Evolutionary conservation across 2,888 invertebrate genomes (phyloP).

Genomic region (Catocala nupta): DNA sequence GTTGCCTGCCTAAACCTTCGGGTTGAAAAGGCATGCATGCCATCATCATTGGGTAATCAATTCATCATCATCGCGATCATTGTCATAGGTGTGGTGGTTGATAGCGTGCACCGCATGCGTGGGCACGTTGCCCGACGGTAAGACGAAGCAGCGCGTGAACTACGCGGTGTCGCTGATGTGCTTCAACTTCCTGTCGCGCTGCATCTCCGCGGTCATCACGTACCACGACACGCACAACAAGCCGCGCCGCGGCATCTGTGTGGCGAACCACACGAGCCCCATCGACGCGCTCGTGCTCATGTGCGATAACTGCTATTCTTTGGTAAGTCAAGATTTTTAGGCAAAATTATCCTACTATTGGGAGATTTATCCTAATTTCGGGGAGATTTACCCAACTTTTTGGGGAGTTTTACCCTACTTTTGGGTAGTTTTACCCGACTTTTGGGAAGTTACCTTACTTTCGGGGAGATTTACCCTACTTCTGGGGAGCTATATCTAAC

Average conservation of each 20-base stretch:
- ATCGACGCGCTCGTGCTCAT: constrained; percentile 98
- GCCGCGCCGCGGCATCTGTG: constrained; percentile 95
- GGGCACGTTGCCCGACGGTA: constrained; percentile 93
- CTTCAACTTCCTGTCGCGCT: constrained; percentile 96
- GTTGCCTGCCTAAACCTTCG: no score
- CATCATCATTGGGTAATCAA: constrained; percentile 2
- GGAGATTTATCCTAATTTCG: no score
- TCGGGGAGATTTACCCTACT: no score
- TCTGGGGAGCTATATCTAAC: no score
- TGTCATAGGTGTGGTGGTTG: constrained; percentile 94
- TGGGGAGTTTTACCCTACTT: no score
- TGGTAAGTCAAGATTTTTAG: constrained; percentile 90
- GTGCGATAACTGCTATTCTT: constrained; percentile 98
- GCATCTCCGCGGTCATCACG: constrained; percentile 95
- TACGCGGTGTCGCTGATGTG: constrained; percentile 94
- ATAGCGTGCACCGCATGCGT: constrained; percentile 95
- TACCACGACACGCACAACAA: constrained; percentile 95
- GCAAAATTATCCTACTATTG: no score
- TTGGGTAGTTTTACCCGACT: no score
- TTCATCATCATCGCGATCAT: constrained; percentile 41
- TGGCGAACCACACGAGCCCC: constrained; percentile 99
- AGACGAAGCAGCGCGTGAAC: constrained; percentile 93
- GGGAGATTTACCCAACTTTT: no score
- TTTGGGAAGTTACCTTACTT: no score
- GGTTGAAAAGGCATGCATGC: not conserved